These are phyloP conservation scores for Nettapus auritus DNA, from an alignment of 2,113 vertebrate genomes.

Conservation along the genomic window DNA sequence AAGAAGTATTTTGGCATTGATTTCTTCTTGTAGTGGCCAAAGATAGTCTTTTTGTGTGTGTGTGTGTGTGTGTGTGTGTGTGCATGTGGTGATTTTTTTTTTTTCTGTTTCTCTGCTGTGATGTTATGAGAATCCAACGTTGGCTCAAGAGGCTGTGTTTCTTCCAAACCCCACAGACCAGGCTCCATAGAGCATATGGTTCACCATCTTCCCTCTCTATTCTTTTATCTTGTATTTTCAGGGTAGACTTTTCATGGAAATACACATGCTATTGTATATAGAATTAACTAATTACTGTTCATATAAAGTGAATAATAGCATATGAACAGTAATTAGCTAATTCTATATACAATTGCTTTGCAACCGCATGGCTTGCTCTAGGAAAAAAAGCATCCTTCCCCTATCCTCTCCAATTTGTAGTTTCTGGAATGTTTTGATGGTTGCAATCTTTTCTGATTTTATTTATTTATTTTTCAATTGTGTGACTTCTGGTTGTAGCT, in stretches of 20 bases:
- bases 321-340: not conserved
- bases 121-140: not conserved
- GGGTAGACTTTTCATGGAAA: not conserved
- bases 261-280: not conserved
- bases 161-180: not conserved
- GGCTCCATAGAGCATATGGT: not conserved
- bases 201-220: not conserved
- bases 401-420: not conserved
- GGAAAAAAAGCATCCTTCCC: not conserved
- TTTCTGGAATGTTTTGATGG: not conserved
- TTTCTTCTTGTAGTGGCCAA: not conserved
- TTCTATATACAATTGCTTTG: not conserved
- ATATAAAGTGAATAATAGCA: too few relatives aligned
- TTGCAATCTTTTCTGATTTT: not conserved
- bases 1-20: not conserved
- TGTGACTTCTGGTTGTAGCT: not conserved
- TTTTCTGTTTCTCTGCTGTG: not conserved
- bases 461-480: not conserved
- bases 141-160: rapidly evolving
- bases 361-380: not conserved
- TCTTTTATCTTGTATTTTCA: not conserved
- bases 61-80: too few relatives aligned
- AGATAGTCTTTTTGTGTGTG: not conserved
- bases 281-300: too few relatives aligned
- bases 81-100: not conserved